A percentile compares a stretch with the other conserved stretches of the same genome.
These are phyloP conservation scores for Patiria miniata DNA, from an alignment of 35 echinoderm and acorn worm species.

Conservation along the genomic window DNA sequence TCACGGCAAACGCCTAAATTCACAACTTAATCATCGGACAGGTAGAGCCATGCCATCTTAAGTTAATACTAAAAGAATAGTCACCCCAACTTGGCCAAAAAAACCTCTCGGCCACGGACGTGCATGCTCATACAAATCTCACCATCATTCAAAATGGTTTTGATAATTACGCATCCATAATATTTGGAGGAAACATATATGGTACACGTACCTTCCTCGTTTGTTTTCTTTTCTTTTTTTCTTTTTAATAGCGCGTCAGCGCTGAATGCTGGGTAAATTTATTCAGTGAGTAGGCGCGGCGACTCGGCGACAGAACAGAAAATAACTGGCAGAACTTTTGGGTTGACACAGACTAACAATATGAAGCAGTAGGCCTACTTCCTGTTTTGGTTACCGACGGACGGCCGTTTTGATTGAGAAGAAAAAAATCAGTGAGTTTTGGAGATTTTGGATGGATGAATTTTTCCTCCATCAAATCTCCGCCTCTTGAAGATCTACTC, in stretches of 20 bases:
- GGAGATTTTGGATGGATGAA: too few species aligned
- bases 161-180: constrained; percentile 10
- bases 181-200: constrained; percentile 20
- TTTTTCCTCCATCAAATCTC: too few species aligned
- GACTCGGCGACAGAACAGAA: not conserved
- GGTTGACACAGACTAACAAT: constrained; percentile 2
- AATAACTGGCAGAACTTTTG: not conserved
- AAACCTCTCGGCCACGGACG: not conserved
- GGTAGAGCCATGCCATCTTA: not conserved
- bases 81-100: not conserved
- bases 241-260: constrained; percentile 18
- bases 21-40: not conserved
- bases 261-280: constrained; percentile 21
- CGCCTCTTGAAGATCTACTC: too few species aligned
- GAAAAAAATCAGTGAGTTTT: too few species aligned
- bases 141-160: not conserved
- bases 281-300: constrained; percentile 1
- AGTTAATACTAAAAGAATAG: not conserved
- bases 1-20: not conserved
- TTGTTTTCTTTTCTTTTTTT: too few species aligned
- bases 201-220: not conserved
- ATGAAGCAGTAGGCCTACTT: not conserved
- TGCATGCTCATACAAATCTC: not conserved
- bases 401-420: too few species aligned
- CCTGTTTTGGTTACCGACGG: not conserved